Evolutionary conservation across 2,113 vertebrate genomes (phyloP), one percentile per base, ranked within the genome.

Genomic region (Anhinga rufa): DNA sequence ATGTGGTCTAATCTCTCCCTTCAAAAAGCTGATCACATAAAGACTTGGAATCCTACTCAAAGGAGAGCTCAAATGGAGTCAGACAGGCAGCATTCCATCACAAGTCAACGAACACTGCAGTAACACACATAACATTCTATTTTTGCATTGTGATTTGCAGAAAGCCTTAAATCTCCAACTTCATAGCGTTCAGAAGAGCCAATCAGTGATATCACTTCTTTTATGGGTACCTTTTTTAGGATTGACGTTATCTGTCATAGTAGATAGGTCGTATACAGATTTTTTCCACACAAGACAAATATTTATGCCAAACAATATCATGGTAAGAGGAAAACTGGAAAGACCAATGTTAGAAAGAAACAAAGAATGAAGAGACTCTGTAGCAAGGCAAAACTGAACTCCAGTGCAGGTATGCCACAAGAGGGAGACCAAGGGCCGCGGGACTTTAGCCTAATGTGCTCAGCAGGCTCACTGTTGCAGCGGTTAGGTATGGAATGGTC

Each of bases 351-450:
- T 32, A 61, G 52, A 85, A 51, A 46, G 10, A 32, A 89, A 72
- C 4, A 32, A 78, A 65, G 74, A 57, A 13, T 12, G 5, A 82
- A 36, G 40, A 38, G 14, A 28, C 16, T 5, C 17, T 65, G 21
- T 22, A 72, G 65, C 17, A 57, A 72, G 21, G 52, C 61, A 82
- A 86, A 75, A 65, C 40, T 34, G 69, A 91, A 64, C 15, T 76
- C 76, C 61, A 36, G 14, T 51, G 54, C 22, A 61, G 82, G 24
- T 21, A 4, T 7, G 75, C 95, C 97, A 96, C 95, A 95, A 97
- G 97, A 94, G 94, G 97, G 96, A 95, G 92, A 89, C 54, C 49
- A 86, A 80, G 70, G 49, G 54, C 64, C 14, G 6, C 44, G 51
- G 82, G 46, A 86, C 38, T 65, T 44, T 1, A 40, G 28, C 52